Evolutionary conservation across 35 echinoderm and acorn worm species (phyloP).

Genomic region (Hemicentrotus pulcherrimus): DNA sequence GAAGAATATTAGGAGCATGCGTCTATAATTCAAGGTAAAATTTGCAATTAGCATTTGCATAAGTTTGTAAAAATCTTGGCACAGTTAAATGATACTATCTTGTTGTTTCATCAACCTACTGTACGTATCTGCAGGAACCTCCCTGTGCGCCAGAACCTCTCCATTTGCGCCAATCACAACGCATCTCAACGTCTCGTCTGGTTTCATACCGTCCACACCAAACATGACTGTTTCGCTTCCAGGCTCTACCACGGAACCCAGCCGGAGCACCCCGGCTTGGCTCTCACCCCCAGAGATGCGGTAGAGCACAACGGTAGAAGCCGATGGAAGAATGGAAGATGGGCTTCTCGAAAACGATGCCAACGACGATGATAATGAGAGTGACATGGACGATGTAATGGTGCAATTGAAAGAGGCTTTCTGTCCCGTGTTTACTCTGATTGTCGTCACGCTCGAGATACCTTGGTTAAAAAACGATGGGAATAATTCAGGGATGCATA

Average conservation of each 20-base stretch:
- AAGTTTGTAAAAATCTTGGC: no score
- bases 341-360: background rate
- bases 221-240: background rate
- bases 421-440: background rate
- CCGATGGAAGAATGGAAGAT: background rate
- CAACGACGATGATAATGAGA: background rate
- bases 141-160: background rate
- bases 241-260: background rate
- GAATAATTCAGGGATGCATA: background rate
- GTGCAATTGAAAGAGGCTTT: slow-evolving; percentile 25
- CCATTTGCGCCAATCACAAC: background rate
- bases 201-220: background rate
- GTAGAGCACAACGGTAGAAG: slow-evolving; percentile 29
- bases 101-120: background rate
- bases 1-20: no score
- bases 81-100: no score
- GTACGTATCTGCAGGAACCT: background rate
- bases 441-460: slow-evolving; percentile 25
- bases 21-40: no score
- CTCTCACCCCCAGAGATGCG: background rate
- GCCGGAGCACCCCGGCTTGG: slow-evolving; percentile 20
- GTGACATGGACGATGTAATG: background rate
- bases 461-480: background rate
- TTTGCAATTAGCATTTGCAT: no score
- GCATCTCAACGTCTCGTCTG: background rate